Conservation (phyloP, 2,113 vertebrate species). For the Artemisiospiza belli region DNA sequence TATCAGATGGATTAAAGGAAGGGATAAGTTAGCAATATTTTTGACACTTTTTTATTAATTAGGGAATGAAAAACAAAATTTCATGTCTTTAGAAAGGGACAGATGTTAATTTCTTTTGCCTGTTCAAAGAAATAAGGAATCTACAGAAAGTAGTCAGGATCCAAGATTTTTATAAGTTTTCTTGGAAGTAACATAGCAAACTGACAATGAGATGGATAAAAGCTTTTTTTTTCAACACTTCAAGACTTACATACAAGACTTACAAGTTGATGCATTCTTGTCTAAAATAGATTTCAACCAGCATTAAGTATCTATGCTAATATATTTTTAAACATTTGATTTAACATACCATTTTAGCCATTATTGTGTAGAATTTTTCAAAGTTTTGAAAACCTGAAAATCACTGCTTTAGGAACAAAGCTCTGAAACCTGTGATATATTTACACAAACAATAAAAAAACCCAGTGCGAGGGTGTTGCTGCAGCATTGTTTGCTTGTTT, state of each 20-base stretch:
- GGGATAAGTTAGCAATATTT: background rate
- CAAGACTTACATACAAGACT: background rate
- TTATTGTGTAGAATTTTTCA: background rate
- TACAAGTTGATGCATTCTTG: background rate
- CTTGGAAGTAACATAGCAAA: background rate
- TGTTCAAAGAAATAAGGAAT: background rate
- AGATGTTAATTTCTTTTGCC: background rate
- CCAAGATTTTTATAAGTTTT: background rate
- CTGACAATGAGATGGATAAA: background rate
- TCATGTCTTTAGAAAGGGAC: background rate
- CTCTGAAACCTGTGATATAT: background rate
- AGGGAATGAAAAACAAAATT: background rate
- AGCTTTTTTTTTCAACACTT: background rate
- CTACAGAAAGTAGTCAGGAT: background rate
- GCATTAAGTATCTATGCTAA: background rate
- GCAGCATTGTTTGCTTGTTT: background rate
- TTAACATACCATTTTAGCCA: background rate
- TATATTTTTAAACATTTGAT: background rate
- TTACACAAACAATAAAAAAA: background rate
- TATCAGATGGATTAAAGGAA: background rate
- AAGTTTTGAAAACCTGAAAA: background rate
- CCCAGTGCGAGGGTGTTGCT: rapidly evolving
- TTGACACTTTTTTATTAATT: background rate
- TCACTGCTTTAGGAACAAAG: background rate
- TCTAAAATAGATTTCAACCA: background rate